Evolutionary conservation across 2,113 vertebrate genomes (phyloP), one percentile per base, ranked within the genome.

Genomic region (Notiomystis cincta): DNA sequence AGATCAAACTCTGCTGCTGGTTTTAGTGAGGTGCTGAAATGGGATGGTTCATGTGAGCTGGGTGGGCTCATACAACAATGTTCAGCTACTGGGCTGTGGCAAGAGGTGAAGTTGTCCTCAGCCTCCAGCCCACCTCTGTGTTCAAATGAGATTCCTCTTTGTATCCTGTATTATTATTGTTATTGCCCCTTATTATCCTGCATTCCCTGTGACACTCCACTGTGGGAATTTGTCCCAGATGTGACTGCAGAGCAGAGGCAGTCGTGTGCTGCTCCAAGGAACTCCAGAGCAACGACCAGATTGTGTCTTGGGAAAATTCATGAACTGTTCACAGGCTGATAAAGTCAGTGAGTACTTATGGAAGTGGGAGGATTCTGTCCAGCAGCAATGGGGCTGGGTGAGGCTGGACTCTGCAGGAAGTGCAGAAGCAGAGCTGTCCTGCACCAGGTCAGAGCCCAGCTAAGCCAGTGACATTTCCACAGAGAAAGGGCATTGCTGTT

Each of bases 31-130:
- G 25, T 28, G 15, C 54, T 50, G 50, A 51, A 67, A 21, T 71
- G n/a, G 24, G 53, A 8, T 14, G 42, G 33, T 51, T 72, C 2
- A 0, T 7, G 6, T 45, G 25, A 66, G 27, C 50, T 62, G 2
- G 0, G 2, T 15, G 82, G 35, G 21, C 37, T 72, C 12, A 0
- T 18, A 5, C 6, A 38, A 6, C 15, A 53, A 13, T 7, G 8
- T 22, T 51, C 31, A 19, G 44, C 69, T 85, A 13, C 19, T 19
- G 67, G 53, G 60, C 61, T 6, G 0, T 30, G 33, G 22, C 20
- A 53, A n/a, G 38, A 61, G 6, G 15, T 61, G 18, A 75, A 51
- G 62, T 3, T 65, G 13, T 16, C 21, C 27, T 42, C 35, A 27
- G 62, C 22, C 8, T 76, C 9, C 33, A 73, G 38, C 64, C 28